Base-by-base conservation (phyloP, 2,888 invertebrate species). In the Lasioglossum villosulum region DNA sequence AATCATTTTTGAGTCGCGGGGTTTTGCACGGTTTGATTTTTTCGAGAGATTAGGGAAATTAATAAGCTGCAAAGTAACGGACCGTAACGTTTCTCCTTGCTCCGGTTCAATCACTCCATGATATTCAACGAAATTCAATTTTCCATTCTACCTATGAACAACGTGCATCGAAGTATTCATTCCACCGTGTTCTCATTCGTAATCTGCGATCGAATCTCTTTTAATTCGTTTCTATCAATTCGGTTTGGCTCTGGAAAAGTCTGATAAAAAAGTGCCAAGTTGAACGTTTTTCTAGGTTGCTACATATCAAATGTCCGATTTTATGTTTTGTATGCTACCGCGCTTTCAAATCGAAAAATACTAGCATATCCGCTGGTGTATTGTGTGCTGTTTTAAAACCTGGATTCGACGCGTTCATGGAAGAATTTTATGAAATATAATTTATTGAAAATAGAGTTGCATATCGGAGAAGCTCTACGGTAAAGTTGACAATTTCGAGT, bases 1-100 rank as follows among this genome's bases (percentile, higher is more conserved):
- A 83, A 78, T 88, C 89, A 86, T 88, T 82, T 76, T 80, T 83
- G 63, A 73, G 83, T 81, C 82, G 34, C 75, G 45, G 56, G 1
- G 19, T 19, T 30, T 30, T 30, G 6, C 30, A 63, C 30, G 63
- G 30, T 30, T 63, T 63, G 10, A 56, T 63, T 30, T 16, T 63
- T 27, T 63, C 14, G 19, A 0, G 16, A 30, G 30, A 30, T 30
- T 63, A 37, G 23, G 4, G 8, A 34, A 68, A 68, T 68, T 68
- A 68, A 68, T 68, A 34, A 63, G 63, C 16, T 30, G 63, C 30
- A 27, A 30, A 63, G 63, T 30, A 63, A 30, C 34, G 63, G 16
- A 23, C 19, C 66, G 34, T 4, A 34, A 68, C 23, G 10, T 68
- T 68, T 68, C 19, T 34, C 19, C 23, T 68, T 37, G 37, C 23